These are phyloP conservation scores for Drosophila anceps DNA, from an alignment of 2,888 invertebrate species.

Conservation along the genomic window DNA sequence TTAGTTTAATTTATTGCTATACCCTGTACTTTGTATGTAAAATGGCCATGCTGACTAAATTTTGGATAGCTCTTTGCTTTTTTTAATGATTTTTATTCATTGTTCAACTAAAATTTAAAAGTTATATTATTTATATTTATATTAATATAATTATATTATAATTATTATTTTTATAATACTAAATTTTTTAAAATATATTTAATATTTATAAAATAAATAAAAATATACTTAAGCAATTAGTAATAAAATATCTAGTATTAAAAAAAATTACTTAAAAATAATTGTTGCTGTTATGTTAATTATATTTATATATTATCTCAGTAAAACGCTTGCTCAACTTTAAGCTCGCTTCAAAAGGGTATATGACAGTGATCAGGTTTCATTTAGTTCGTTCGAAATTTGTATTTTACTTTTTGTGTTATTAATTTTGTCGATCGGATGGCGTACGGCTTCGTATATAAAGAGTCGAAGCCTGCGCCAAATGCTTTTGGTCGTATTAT, in stretches of 20 bases:
- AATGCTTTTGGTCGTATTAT: slow-evolving; percentile 20
- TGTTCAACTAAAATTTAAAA: too few relatives aligned
- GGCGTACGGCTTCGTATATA: slow-evolving; percentile 48
- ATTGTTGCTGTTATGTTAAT: not conserved
- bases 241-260: too few relatives aligned
- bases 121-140: not conserved
- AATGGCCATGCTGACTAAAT: not conserved
- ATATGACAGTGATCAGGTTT: slow-evolving; percentile 2
- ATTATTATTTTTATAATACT: too few relatives aligned
- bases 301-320: not conserved
- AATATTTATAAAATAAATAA: too few relatives aligned
- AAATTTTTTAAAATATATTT: too few relatives aligned
- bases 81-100: not conserved
- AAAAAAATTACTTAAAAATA: too few relatives aligned
- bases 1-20: slow-evolving; percentile 38
- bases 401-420: slow-evolving; percentile 6
- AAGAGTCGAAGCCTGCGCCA: slow-evolving; percentile 46
- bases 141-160: too few relatives aligned
- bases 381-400: not conserved
- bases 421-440: slow-evolving; percentile 33
- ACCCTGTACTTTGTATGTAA: not conserved
- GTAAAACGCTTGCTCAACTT: not conserved
- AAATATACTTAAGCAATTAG: too few relatives aligned
- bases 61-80: not conserved
- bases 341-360: slow-evolving; percentile 13